Conservation (phyloP, 2,797 vertebrate genomes). For the Hipposideros larvatus region DNA sequence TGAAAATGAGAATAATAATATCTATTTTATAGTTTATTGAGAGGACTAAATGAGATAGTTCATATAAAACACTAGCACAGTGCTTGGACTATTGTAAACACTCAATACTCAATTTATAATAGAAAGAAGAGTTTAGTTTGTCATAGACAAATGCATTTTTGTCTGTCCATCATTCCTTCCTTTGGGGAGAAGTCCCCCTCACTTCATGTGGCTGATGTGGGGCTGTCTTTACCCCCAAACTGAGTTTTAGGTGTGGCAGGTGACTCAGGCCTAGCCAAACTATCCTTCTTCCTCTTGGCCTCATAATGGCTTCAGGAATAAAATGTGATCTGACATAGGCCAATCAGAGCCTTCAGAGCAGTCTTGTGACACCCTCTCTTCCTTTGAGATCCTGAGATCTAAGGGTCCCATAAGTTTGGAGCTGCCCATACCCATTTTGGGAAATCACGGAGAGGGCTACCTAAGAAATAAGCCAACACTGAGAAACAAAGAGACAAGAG, state of each 20-base stretch:
- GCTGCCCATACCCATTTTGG: not conserved
- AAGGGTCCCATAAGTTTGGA: not conserved
- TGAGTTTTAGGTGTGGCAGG: not conserved
- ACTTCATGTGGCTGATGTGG: not conserved
- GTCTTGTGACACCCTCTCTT: not conserved
- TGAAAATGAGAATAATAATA: not conserved
- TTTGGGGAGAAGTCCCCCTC: not conserved
- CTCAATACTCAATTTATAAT: not conserved
- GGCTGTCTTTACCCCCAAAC: not conserved
- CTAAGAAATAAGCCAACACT: not conserved
- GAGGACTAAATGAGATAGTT: not conserved
- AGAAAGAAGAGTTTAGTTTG: not conserved
- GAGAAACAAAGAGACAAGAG: not conserved
- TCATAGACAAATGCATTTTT: not conserved
- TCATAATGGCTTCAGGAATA: not conserved
- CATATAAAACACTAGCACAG: not conserved
- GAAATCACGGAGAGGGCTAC: not conserved
- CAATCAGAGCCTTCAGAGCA: not conserved
- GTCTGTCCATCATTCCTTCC: not conserved
- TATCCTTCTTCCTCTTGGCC: not conserved
- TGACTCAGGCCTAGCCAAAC: not conserved
- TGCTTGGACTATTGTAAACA: not conserved
- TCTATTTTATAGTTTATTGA: not conserved
- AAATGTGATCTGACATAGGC: not conserved
- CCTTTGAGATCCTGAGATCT: not conserved